Evolutionary conservation across 1,140 invertebrate genomes (phyloP).

Genomic region (Hermatobates lingyangjiaoensis): DNA sequence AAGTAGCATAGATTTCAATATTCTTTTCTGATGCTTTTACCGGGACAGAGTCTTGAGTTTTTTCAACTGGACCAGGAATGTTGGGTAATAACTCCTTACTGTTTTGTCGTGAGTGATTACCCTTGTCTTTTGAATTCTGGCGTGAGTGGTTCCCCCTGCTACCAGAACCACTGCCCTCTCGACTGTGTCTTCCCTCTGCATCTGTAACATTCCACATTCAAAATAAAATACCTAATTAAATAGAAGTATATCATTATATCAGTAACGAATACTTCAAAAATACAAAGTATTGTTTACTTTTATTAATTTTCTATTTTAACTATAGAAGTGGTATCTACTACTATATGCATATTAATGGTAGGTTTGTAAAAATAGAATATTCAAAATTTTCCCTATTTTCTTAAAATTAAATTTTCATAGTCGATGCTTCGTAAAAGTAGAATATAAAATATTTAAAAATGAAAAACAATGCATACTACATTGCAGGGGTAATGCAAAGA

Average conservation of each 20-base stretch:
- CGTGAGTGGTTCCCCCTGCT: constrained; percentile 33
- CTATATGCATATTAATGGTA: too few relatives aligned
- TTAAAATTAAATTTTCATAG: too few relatives aligned
- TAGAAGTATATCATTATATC: background rate
- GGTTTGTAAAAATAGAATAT: too few relatives aligned
- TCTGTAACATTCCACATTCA: constrained; percentile 17
- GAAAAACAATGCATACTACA: too few relatives aligned
- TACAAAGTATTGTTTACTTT: too few relatives aligned
- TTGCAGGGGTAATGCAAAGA: too few relatives aligned
- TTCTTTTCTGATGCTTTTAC: constrained; percentile 31
- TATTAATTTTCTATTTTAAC: too few relatives aligned
- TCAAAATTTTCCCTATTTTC: too few relatives aligned
- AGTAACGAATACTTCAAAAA: background rate
- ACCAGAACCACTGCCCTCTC: constrained; percentile 47
- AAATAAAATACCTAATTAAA: background rate
- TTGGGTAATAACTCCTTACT: constrained; percentile 35
- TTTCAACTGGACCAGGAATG: constrained; percentile 19
- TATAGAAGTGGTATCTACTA: too few relatives aligned
- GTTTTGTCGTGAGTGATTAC: constrained; percentile 37
- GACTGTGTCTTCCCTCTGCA: constrained; percentile 47
- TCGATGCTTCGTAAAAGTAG: too few relatives aligned
- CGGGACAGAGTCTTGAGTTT: constrained; percentile 1
- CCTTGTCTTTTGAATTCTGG: constrained; percentile 43
- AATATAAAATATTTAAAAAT: too few relatives aligned
- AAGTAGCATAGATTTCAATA: constrained; percentile 77